Conservation (phyloP, 2,113 vertebrate genomes). For the Lagenorhynchus albirostris region DNA sequence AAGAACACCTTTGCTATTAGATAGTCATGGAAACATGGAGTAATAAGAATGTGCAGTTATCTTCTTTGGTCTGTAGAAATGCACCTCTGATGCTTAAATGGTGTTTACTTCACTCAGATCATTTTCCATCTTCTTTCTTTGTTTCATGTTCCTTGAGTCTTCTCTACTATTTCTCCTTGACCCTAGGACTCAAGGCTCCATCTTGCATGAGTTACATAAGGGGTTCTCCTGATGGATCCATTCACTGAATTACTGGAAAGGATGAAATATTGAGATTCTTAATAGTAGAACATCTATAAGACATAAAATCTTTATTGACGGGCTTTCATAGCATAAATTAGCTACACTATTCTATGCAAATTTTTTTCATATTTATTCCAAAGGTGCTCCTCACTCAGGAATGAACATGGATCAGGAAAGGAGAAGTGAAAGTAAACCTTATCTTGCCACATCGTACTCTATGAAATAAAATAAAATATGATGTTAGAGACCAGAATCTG, state of each 20-base stretch:
- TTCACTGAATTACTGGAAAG: neutral
- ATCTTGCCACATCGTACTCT: neutral
- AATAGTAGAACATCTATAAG: neutral
- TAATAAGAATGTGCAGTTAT: neutral
- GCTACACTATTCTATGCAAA: neutral
- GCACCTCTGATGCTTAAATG: neutral
- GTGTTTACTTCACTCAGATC: neutral
- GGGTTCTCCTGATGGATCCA: neutral
- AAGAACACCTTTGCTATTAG: neutral
- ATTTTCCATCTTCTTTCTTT: neutral
- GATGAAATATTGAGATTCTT: neutral
- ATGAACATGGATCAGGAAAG: neutral
- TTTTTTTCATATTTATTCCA: neutral
- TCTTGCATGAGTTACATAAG: neutral
- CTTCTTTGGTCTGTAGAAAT: neutral
- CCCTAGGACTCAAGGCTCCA: neutral
- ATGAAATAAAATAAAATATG: neutral
- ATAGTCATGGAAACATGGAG: neutral
- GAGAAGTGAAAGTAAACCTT: neutral
- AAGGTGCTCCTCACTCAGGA: neutral
- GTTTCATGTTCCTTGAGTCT: neutral
- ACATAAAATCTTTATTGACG: neutral
- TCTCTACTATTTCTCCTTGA: neutral
- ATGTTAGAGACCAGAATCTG: neutral
- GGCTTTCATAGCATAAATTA: neutral